A percentile compares a stretch with the other conserved stretches of the same genome.
Evolutionary conservation across 1,140 invertebrate genomes (phyloP).

Genomic region (Pectinophora gossypiella): DNA sequence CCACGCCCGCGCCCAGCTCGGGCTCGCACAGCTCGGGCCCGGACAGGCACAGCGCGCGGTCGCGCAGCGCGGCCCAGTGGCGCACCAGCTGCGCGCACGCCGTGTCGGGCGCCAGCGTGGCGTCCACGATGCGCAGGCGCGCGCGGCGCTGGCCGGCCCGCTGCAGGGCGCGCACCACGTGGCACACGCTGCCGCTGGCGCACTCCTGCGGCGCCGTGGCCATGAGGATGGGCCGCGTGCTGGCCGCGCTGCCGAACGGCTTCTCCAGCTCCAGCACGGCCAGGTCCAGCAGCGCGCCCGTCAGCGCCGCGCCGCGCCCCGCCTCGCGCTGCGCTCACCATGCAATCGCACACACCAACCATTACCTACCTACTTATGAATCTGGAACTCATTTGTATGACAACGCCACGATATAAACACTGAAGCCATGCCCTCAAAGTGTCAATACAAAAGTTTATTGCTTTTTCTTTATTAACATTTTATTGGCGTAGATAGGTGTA

Average conservation of each 20-base stretch:
- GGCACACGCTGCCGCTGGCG: constrained; percentile 14
- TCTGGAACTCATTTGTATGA: too few relatives aligned
- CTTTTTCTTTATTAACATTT: too few relatives aligned
- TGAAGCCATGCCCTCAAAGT: too few relatives aligned
- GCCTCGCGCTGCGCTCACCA: background rate
- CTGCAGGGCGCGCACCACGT: constrained; percentile 1
- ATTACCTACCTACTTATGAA: too few relatives aligned
- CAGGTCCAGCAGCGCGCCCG: constrained; percentile 15
- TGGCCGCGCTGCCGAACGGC: constrained; percentile 32
- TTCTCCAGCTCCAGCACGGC: constrained; percentile 43
- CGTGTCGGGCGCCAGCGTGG: constrained; percentile 12
- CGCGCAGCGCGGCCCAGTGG: constrained; percentile 21
- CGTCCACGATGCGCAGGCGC: constrained; percentile 31
- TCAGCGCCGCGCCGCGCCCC: constrained; percentile 13
- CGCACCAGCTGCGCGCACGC: constrained; percentile 16
- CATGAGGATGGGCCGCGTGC: constrained; percentile 38
- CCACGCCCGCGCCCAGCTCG: constrained; percentile 46
- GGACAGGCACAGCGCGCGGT: constrained; percentile 21
- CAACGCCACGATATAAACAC: too few relatives aligned
- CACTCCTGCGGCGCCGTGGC: constrained; percentile 15
- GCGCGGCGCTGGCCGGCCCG: constrained; percentile 33
- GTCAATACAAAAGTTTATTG: too few relatives aligned
- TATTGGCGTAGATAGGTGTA: too few relatives aligned
- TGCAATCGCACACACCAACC: background rate
- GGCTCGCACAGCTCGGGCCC: constrained; percentile 32